Percentiles rank a stretch among this genome's conserved stretches.
Evolutionary conservation across 2,113 vertebrate genomes (phyloP).

Genomic region (Parus major): DNA sequence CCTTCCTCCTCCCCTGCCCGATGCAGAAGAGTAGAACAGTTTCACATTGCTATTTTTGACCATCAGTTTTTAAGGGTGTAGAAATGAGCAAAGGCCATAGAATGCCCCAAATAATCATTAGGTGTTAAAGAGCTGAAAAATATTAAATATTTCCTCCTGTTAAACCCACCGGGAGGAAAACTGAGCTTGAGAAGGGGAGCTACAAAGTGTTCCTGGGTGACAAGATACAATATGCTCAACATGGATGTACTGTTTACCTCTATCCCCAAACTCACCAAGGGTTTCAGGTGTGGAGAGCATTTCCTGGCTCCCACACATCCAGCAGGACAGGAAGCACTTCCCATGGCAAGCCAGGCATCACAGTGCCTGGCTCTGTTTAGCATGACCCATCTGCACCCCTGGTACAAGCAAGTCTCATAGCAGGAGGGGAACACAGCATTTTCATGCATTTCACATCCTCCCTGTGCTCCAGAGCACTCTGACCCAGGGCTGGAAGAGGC

Average conservation of each 20-base stretch:
- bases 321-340: background rate
- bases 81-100: background rate
- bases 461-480: background rate
- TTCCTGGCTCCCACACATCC: background rate
- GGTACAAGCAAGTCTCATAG: background rate
- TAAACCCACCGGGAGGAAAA: background rate
- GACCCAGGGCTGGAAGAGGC: background rate
- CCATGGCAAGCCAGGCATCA: background rate
- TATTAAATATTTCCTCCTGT: background rate
- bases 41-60: background rate
- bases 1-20: background rate
- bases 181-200: background rate
- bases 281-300: background rate
- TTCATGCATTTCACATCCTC: background rate
- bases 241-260: background rate
- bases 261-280: fast-evolving
- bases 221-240: fast-evolving
- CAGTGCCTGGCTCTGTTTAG: background rate
- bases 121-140: background rate
- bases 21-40: background rate
- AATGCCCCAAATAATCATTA: background rate
- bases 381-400: background rate
- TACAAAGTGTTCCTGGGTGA: background rate
- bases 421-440: background rate
- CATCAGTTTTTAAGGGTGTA: background rate